Base-by-base conservation (phyloP, 2,797 vertebrate species). In the Esox masquinongy region DNA sequence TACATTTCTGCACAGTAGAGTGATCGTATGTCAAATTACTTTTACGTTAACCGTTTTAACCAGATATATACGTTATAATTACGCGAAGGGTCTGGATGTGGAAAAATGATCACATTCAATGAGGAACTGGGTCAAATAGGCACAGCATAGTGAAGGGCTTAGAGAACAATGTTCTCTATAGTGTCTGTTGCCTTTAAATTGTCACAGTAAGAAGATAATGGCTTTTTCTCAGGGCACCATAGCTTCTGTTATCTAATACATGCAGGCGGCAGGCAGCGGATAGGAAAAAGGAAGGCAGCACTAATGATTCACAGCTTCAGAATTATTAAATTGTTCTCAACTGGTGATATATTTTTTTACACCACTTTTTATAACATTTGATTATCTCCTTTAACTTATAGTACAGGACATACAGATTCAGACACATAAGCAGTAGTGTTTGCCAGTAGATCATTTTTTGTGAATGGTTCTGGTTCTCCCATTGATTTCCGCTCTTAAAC, bases 161-260 rank as follows among this genome's bases (percentile, higher is more conserved):
- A 80, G 79, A 88, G 86, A 88, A 88, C 86, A 90, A 88, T 88
- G 90, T 90, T 88, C 91, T 89, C 89, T 87, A 87, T 61, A 56
- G 80, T 78, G 80, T 85, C 88, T 82, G 76, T 69, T n/a, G 53
- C n/a, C 8, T n/a, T 19, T 9, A 22, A 9, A 56, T n/a, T 56
- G 19, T 56, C 53, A 2, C 2, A 47, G 68, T 17, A 12, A 16
- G 36, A 5, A 36, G 39, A 39, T 1, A 16, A 43, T 73, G 72
- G 1, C 36, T 36, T 36, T 73, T 68, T 81, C 76, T n/a, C 63
- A 61, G 78, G 77, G 51, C 56, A 74, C 59, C n/a, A 34, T 1
- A 53, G 22, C n/a, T 70, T 15, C 22, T 80, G 73, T 81, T 79
- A 79, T 83, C 68, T 77, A 82, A 77, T 64, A 71, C 81, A 86